Evolutionary conservation across 2,888 invertebrate genomes (phyloP).

Genomic region (Hydriomena furcata): DNA sequence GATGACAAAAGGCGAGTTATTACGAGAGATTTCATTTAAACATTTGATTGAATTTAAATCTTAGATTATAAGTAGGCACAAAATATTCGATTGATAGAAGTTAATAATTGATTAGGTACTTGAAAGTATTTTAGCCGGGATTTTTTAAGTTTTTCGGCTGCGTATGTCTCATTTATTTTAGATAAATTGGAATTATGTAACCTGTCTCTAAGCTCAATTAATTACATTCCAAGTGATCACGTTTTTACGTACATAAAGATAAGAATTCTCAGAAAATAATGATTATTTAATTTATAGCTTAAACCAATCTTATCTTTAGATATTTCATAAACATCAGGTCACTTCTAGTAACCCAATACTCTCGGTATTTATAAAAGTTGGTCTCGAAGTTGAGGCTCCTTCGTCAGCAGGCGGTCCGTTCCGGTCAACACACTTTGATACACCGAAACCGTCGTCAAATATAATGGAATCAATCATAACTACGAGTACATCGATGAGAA

Average conservation of each 20-base stretch:
- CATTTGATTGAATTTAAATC: conserved; percentile 74
- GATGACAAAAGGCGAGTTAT: conserved; percentile 55
- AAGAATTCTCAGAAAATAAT: conserved; percentile 1
- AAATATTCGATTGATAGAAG: no score
- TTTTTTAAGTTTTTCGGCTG: no score
- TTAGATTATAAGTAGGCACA: background rate
- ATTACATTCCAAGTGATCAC: no score
- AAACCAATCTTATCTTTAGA: conserved; percentile 1
- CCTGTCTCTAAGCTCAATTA: background rate
- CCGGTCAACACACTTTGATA: conserved; percentile 76
- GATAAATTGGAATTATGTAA: background rate
- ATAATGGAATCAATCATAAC: conserved; percentile 80
- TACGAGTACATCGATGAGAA: conserved; percentile 58
- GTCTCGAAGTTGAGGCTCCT: conserved; percentile 46
- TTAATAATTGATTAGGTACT: no score
- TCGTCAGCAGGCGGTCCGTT: conserved; percentile 70
- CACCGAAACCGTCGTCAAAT: conserved; percentile 70
- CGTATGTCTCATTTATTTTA: no score
- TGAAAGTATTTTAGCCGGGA: no score
- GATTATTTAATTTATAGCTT: conserved; percentile 5
- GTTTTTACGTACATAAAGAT: no score
- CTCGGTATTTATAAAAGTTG: conserved; percentile 45
- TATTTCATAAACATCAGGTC: conserved; percentile 25
- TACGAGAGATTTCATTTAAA: conserved; percentile 63
- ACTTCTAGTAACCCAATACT: conserved; percentile 49